These are phyloP conservation scores for Scaptomyza graminum DNA, from an alignment of 1,140 invertebrate genomes.

Conservation along the genomic window DNA sequence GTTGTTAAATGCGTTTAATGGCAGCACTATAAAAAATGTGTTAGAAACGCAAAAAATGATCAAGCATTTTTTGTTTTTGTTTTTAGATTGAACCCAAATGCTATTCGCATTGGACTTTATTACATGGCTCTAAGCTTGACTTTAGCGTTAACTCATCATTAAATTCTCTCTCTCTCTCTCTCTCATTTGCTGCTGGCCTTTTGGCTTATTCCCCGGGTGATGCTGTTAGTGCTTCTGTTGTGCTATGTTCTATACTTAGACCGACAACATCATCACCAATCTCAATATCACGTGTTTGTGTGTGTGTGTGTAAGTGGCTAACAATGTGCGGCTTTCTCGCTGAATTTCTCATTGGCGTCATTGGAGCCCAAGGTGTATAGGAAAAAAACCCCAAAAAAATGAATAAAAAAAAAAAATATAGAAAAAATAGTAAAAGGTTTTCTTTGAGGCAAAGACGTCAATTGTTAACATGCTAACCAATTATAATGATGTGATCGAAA, in stretches of 20 bases:
- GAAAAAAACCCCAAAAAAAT: constrained; percentile 25
- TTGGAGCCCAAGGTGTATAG: constrained; percentile 2
- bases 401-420: neutral
- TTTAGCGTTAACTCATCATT: constrained; percentile 12
- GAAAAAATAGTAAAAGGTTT: constrained; percentile 11
- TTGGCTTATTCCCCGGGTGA: constrained; percentile 18
- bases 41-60: neutral
- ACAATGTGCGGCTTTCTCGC: constrained; percentile 40
- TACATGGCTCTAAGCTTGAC: neutral
- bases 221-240: neutral
- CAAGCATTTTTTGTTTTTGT: neutral
- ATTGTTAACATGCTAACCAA: constrained; percentile 32
- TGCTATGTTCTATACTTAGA: constrained; percentile 35
- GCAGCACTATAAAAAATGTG: too few species aligned
- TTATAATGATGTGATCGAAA: constrained; percentile 8
- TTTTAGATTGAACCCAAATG: too few species aligned
- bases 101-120: neutral
- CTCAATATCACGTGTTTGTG: neutral
- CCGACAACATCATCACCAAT: constrained; percentile 23
- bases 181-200: constrained; percentile 2
- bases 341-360: constrained; percentile 48
- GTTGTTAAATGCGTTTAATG: too few species aligned
- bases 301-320: constrained; percentile 21
- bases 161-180: neutral
- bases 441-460: constrained; percentile 16